These are phyloP conservation scores for Epinephelus moara DNA, from an alignment of 2,113 vertebrate genomes.

Conservation along the genomic window DNA sequence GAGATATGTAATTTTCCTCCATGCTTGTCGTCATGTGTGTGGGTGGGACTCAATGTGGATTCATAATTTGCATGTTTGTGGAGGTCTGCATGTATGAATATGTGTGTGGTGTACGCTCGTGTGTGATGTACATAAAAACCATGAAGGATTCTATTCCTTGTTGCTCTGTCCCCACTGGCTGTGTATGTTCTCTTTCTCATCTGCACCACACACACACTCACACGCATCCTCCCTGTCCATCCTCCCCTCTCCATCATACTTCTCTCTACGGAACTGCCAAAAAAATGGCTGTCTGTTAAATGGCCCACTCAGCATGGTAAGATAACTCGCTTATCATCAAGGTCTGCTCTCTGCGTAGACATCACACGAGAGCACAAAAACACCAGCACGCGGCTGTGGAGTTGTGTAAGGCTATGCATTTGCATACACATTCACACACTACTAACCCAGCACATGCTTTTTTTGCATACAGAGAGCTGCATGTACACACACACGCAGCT, in stretches of 20 bases:
- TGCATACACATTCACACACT: constrained; percentile 32
- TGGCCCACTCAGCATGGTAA: constrained; percentile 73
- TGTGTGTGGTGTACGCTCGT: not conserved
- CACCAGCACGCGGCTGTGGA: constrained; percentile 41
- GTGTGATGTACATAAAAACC: constrained; percentile 25
- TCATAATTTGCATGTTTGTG: constrained; percentile 45
- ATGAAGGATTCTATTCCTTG: constrained; percentile 22
- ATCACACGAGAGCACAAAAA: constrained; percentile 22
- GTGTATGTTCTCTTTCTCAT: constrained; percentile 52
- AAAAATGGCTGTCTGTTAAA: constrained; percentile 78
- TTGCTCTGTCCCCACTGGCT: constrained; percentile 54
- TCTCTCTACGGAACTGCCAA: constrained; percentile 58
- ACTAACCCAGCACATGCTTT: not conserved
- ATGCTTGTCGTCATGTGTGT: not conserved
- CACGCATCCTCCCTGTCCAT: constrained; percentile 55
- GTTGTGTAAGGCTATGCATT: constrained; percentile 49
- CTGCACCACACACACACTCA: constrained; percentile 22
- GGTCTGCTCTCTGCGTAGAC: constrained; percentile 63
- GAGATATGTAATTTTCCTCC: constrained; percentile 4
- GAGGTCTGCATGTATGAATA: constrained; percentile 4
- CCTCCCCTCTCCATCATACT: constrained; percentile 66
- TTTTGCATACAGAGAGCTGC: constrained; percentile 18
- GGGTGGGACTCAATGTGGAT: not conserved
- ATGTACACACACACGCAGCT: constrained; percentile 32
- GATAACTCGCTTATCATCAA: constrained; percentile 79